Conservation (phyloP, 2,113 vertebrate species). For the Corvus hawaiiensis region DNA sequence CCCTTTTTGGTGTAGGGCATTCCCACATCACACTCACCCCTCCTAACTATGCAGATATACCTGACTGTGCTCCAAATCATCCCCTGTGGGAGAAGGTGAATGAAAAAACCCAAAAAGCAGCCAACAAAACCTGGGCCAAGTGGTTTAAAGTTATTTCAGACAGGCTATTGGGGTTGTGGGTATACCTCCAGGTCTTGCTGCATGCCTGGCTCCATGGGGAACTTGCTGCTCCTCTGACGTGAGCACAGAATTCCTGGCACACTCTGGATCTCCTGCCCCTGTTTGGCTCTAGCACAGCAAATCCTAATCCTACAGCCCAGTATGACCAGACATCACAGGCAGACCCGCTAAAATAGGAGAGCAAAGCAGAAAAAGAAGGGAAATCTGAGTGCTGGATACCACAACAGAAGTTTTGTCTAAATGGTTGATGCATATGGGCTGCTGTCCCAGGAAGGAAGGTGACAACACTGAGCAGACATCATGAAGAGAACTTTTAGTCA, state of each 20-base stretch:
- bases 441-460: neutral
- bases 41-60: neutral
- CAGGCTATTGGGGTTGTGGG: neutral
- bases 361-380: neutral
- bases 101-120: neutral
- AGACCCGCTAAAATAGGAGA: neutral
- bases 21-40: neutral
- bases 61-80: neutral
- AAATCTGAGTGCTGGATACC: neutral
- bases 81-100: too few species aligned
- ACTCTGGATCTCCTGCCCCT: fast-evolving
- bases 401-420: neutral
- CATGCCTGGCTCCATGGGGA: neutral
- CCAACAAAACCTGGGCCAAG: neutral
- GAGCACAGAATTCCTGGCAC: neutral
- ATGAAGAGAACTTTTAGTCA: neutral
- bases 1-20: neutral
- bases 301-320: neutral
- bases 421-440: fast-evolving
- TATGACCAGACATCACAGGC: neutral
- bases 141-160: neutral
- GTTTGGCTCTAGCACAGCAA: neutral
- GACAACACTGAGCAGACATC: fast-evolving
- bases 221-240: fast-evolving
- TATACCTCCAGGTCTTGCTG: neutral